These are phyloP conservation scores for Sicus ferrugineus DNA, from an alignment of 2,888 invertebrate genomes.

Conservation along the genomic window DNA sequence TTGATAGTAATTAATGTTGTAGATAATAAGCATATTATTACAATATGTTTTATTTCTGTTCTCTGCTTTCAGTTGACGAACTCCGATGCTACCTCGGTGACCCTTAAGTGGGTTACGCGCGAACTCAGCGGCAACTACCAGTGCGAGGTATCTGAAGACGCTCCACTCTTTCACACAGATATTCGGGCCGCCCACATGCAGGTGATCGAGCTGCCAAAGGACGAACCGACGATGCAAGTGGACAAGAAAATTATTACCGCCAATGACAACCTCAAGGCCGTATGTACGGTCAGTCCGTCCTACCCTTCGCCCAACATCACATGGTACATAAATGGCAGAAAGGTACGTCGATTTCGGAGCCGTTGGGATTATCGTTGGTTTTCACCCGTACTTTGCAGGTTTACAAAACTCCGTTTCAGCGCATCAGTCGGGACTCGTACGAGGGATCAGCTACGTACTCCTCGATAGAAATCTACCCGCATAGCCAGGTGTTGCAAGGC, in stretches of 20 bases:
- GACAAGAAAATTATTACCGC: constrained; percentile 67
- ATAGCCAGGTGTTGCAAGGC: constrained; percentile 62
- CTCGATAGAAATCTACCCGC: constrained; percentile 62
- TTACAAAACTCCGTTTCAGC: constrained; percentile 62
- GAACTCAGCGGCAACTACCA: constrained; percentile 68
- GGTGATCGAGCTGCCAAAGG: constrained; percentile 68
- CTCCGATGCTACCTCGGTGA: constrained; percentile 68
- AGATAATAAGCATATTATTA: too few species aligned
- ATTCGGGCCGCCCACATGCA: constrained; percentile 67
- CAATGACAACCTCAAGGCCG: constrained; percentile 67
- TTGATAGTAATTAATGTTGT: too few species aligned
- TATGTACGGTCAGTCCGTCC: constrained; percentile 68
- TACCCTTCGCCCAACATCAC: constrained; percentile 68
- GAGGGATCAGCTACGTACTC: constrained; percentile 63
- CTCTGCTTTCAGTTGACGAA: constrained; percentile 62
- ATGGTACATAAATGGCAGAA: constrained; percentile 68
- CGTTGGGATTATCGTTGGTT: neutral
- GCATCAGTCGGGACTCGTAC: constrained; percentile 60
- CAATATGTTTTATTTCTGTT: neutral
- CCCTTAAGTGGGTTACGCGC: constrained; percentile 66
- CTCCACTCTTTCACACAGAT: constrained; percentile 69
- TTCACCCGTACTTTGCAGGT: constrained; percentile 49
- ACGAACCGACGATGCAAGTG: constrained; percentile 67
- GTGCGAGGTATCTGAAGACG: constrained; percentile 70
- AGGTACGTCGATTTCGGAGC: constrained; percentile 59